Evolutionary conservation across 1,140 invertebrate species (phyloP), one percentile per base, ranked within the genome.

Genomic region (Euglossa dilemma): DNA sequence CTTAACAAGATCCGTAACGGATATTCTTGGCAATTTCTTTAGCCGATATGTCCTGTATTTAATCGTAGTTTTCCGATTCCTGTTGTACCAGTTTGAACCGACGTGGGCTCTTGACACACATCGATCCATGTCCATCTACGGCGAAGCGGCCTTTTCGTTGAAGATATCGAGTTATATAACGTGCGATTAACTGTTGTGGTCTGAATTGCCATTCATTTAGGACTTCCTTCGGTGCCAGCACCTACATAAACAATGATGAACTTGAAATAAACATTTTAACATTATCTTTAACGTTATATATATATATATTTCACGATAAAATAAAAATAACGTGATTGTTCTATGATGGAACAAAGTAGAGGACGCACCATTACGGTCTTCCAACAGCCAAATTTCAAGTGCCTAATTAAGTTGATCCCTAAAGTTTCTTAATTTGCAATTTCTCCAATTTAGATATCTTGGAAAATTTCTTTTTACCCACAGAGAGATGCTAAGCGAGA

Each of bases 191-290:
- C 88, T 96, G 96, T 91, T 99, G 98, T 0, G 99, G 99, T 87
- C 99, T 95, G 76, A 97, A 95, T 93, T 99, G 98, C 97, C 98
- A 99, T 91, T 99, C 98, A 84, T 98, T 96, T 89, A 99, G 93
- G 0, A 98, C 97, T 92, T 98, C 97, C 92, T 99, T 98, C 2
- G 98, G 96, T 50, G 97, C 96, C 80, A 97, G 95, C 1, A 98
- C 97, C 97, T 98, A 90, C 91, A 89, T 77, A 83, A 74, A 85
- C n/a, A 45, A 75, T 5, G 14, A 43, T 18, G 25, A n/a, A 8
- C 6, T 66, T 18, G 45, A 47, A 47, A 23, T 23, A 43, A 66
- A 43, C 9, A 23, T 6, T 1, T 43, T 66, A 66, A 9, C 8
- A 12, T 43, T 18, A 43, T n/a, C 52, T 0, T 50, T 12, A n/a